Evolutionary conservation across 2,888 invertebrate species (phyloP).

Genomic region (Philereme transversata): DNA sequence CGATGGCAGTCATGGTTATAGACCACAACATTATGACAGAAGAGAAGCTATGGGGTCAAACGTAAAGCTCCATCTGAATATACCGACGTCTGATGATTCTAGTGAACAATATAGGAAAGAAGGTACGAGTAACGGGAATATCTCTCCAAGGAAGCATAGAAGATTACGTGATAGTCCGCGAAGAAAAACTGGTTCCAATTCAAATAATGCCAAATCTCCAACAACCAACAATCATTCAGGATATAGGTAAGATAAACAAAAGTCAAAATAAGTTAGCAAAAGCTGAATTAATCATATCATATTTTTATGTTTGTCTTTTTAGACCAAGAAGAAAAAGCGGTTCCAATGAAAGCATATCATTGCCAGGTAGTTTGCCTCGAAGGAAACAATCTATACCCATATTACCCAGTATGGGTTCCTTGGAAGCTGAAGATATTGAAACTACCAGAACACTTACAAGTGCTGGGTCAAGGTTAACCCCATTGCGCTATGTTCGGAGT

Average conservation of each 20-base stretch:
- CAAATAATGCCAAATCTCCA: slow-evolving; percentile 82
- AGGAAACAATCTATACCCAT: slow-evolving; percentile 84
- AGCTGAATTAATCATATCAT: neutral
- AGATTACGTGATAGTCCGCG: slow-evolving; percentile 86
- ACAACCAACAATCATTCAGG: slow-evolving; percentile 70
- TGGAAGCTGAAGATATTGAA: slow-evolving; percentile 80
- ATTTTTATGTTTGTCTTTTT: slow-evolving; percentile 32
- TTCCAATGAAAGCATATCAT: slow-evolving; percentile 86
- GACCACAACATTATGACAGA: slow-evolving; percentile 74
- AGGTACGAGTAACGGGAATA: slow-evolving; percentile 75
- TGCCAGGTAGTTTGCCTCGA: slow-evolving; percentile 85
- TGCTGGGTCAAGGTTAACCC: slow-evolving; percentile 77
- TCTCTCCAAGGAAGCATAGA: slow-evolving; percentile 85
- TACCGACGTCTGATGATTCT: slow-evolving; percentile 85
- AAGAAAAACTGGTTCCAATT: slow-evolving; percentile 85
- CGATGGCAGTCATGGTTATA: slow-evolving; percentile 62
- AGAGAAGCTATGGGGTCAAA: slow-evolving; percentile 79
- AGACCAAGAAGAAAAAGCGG: slow-evolving; percentile 79
- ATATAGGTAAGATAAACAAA: slow-evolving; percentile 60
- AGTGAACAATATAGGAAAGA: slow-evolving; percentile 82
- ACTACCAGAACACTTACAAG: slow-evolving; percentile 76
- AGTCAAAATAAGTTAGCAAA: neutral
- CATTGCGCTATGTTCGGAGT: slow-evolving; percentile 73
- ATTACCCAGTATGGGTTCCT: slow-evolving; percentile 73
- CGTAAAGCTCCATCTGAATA: slow-evolving; percentile 81